Base-by-base conservation (phyloP, 2,113 vertebrate genomes). In the Lasiurus cinereus region DNA sequence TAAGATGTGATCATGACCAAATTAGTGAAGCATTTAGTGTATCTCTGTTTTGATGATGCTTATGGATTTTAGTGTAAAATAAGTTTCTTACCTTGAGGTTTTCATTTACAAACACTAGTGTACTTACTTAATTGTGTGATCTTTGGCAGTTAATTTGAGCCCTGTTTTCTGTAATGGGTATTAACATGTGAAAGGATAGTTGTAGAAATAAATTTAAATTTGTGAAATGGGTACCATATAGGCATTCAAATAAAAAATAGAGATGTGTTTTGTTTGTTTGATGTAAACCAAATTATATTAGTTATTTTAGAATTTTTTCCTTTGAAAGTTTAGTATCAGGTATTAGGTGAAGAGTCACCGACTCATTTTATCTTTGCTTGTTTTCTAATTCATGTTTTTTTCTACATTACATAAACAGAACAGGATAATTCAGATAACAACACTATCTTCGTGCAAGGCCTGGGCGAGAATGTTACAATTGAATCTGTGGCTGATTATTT, bases 401-500 rank as follows among this genome's bases (percentile, higher is more conserved):
- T 5, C 9, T 62, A 6, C 56, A 22, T 90, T 91, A 94, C 98
- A 98, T 97, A 96, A 98, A 97, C 88, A 83, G 99, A 99, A 88
- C 99, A 99, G 98, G 99, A 99, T 96, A 99, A 99, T 97, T 99
- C 99, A 46, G 99, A 99, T 97, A 99, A 99, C 97, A 99, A 99
- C 98, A 99, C 99, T 93, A 99, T 99, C 98, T 99, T 99, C 52
- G 99, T 99, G 29, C 99, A 99, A 98, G 99, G 99, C 74, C 98
- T 99, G 84, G 99, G 99, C 4, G 99, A 99, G 93, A 98, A 98
- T 88, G 99, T 99, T 90, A 99, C 99, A 4, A 99, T 99, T 0
- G 99, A 99, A 43, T 98, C 99, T 0, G 99, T 99, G 69, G 99
- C 99, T 4, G 99, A 99, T 48, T 99, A 98, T 93, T 99, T 99